Percentiles rank a stretch among this genome's conserved stretches.
Evolutionary conservation across 2,113 vertebrate genomes (phyloP).

Genomic region (Rhinichthys klamathensis): DNA sequence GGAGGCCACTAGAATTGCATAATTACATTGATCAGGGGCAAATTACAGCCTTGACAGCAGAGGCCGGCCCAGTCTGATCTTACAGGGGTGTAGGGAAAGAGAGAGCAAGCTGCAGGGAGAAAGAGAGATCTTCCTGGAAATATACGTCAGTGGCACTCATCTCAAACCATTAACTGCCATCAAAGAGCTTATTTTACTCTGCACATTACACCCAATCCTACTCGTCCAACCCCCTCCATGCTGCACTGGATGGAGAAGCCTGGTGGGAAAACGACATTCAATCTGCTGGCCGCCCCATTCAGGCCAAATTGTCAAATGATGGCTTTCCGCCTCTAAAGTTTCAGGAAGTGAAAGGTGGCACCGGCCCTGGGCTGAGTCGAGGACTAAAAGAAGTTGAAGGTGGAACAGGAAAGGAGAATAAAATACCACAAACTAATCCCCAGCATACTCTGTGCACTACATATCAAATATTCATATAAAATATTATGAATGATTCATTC

Average conservation of each 20-base stretch:
- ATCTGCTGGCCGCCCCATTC: conserved; percentile 80
- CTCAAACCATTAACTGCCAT: conserved; percentile 84
- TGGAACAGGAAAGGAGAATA: conserved; percentile 1
- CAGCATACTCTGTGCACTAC: conserved; percentile 11
- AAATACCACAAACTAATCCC: conserved; percentile 13
- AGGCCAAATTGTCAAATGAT: conserved; percentile 88
- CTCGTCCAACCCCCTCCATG: conserved; percentile 65
- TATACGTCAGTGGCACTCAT: conserved; percentile 78
- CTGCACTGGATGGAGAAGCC: conserved; percentile 80
- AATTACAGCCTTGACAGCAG: conserved; percentile 77
- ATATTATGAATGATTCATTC: neutral
- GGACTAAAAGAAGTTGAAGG: conserved; percentile 27
- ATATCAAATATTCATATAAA: neutral
- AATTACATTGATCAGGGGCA: conserved; percentile 79
- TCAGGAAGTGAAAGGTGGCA: conserved; percentile 75
- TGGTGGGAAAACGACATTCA: conserved; percentile 93
- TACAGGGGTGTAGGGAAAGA: conserved; percentile 70
- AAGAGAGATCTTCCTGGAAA: conserved; percentile 73
- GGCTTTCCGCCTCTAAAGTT: conserved; percentile 82
- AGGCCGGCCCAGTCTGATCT: conserved; percentile 74
- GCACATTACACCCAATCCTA: conserved; percentile 79
- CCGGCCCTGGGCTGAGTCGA: conserved; percentile 35
- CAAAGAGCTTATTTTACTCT: conserved; percentile 88
- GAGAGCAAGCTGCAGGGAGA: conserved; percentile 45
- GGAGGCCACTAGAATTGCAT: conserved; percentile 68